Evolutionary conservation across 2,797 vertebrate genomes (phyloP), one percentile per base, ranked within the genome.

Genomic region (Malacoctenus gilli): DNA sequence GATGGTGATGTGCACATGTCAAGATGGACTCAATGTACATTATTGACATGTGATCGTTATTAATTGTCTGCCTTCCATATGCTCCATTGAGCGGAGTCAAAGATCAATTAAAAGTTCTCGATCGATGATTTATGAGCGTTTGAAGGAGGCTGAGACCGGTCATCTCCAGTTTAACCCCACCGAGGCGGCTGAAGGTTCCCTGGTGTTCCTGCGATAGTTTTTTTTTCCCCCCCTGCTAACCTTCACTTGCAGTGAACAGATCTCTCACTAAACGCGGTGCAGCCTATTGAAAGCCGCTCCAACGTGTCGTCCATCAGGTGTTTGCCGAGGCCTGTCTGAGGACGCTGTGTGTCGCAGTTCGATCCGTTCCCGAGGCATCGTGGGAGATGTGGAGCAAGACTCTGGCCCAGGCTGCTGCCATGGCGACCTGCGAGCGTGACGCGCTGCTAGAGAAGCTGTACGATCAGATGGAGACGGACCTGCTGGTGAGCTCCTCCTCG

Each of bases 311-410:
- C 36, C 32, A 21, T 41, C 75, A 73, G 82, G 35, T 83, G 46
- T 98, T 98, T 51, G 91, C 95, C 0, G 80, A 92, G 72, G 86
- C 94, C 82, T 95, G 94, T 6, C 84, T 98, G 69, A 88, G 96
- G 84, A 98, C 97, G 0, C 84, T 98, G 67, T 98, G 97, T 70
- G 37, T 97, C 84, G 94, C 95, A 7, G 93, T 89, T 83, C 95
- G 92, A 84, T 87, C 88, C 18, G 92, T 98, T 70, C 77, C 86
- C 0, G 90, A 94, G 82, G 77, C 49, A 0, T 77, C 55, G 0
- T 98, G 93, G 66, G 30, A 59, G 0, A 16, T 68, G 12, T 99
- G 96, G 97, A 91, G 79, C 40, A 85, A 64, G 20, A 86, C 78
- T 56, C 86, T 95, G 62, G 54, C 14, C 0, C 60, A 83, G 48